Conservation (phyloP, 1,140 invertebrate genomes). For the Dendroctonus ponderosae region DNA sequence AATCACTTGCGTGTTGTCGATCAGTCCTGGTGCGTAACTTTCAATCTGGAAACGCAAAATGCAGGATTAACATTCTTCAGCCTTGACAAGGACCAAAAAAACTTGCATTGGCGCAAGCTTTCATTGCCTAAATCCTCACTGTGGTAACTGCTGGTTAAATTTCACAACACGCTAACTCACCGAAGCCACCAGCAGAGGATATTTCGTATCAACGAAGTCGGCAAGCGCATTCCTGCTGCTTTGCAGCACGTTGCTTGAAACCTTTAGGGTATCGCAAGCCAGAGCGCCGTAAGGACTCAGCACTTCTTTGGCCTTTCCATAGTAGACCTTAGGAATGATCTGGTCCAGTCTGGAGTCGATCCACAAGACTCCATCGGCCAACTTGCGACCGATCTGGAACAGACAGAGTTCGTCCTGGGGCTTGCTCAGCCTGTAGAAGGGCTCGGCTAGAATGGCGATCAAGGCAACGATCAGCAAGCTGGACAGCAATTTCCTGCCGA, state of each 20-base stretch:
- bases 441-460: conserved; percentile 27
- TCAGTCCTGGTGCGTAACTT: conserved; percentile 65
- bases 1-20: conserved; percentile 58
- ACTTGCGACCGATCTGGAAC: conserved; percentile 21
- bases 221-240: conserved; percentile 53
- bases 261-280: conserved; percentile 55
- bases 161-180: conserved; percentile 51
- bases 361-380: conserved; percentile 38
- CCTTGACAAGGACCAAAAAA: too few relatives aligned
- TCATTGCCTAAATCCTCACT: too few relatives aligned
- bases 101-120: too few relatives aligned
- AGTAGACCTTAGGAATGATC: conserved; percentile 63
- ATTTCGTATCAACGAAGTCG: conserved; percentile 56
- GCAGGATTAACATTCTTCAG: too few relatives aligned
- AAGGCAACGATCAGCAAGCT: conserved; percentile 27
- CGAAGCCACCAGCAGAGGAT: conserved; percentile 59
- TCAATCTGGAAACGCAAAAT: conserved; percentile 58
- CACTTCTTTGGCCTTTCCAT: conserved; percentile 50
- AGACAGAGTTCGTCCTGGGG: conserved; percentile 18
- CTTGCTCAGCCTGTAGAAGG: conserved; percentile 5
- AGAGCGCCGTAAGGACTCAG: conserved; percentile 63
- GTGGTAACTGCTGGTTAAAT: too few relatives aligned
- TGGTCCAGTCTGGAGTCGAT: conserved; percentile 53
- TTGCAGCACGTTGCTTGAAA: conserved; percentile 57
- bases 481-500: conserved; percentile 30